Evolutionary conservation across 2,797 vertebrate species (phyloP), one percentile per base, ranked within the genome.

Genomic region (Ptychobarbus kaznakovi): DNA sequence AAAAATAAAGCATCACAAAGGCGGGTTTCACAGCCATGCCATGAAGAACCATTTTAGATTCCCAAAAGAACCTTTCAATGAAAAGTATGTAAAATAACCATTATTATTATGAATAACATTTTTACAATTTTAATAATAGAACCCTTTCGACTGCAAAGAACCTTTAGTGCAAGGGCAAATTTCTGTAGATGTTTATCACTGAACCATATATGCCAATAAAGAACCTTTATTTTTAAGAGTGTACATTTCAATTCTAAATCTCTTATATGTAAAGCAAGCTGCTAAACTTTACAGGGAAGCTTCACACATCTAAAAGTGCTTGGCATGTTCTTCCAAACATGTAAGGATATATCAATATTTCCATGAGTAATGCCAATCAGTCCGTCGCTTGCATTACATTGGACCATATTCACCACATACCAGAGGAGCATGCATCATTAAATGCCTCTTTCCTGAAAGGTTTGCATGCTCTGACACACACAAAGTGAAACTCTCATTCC

Each of bases 391-490:
- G 40, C 28, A 44, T 82, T 40, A 32, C 72, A 61, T 69, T 22
- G 16, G 77, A 73, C 83, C 42, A 66, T 25, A 65, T 72, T 82
- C 73, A 40, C 49, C 76, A 94, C 92, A 91, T 91, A 69, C 91
- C 88, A 93, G 90, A 92, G 90, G 88, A 89, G 81, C 87, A 93
- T 96, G 90, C 93, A 95, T 95, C 94, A 94, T 95, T 95, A 90
- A 95, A 91, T 88, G 91, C 91, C 90, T 93, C 93, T 95, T 93
- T 95, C 92, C 93, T 94, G 93, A 95, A 95, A 95, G 93, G 92
- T 94, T 92, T 89, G 91, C 70, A 69, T 91, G 92, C 89, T 92
- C 90, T 92, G 92, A 74, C 49, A 72, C 58, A 68, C 86, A 92
- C 88, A 91, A 93, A 91, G 92, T 90, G 91, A 87, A 91, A 91